Base-by-base conservation (phyloP, 2,888 invertebrate genomes). In the Mamestra brassicae region DNA sequence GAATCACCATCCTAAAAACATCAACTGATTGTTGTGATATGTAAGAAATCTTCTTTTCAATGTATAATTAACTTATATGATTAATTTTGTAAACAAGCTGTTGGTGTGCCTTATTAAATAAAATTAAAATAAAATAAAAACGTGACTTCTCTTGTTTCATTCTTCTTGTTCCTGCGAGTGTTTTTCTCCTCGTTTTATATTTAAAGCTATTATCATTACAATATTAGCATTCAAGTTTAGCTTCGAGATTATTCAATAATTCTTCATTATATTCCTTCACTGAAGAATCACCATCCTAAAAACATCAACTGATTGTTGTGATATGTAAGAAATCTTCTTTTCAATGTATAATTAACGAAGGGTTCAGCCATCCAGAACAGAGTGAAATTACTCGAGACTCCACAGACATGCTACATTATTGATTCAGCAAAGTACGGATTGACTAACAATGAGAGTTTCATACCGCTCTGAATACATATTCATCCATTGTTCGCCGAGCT, bases 401-500 rank as follows among this genome's bases (percentile, higher is more conserved):
- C 78, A 74, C 67, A 74, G 78, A 60, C 77, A 61, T 45, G 74
- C 71, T 80, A 69, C 66, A 60, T 62, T 69, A 81, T 80, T 76
- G 78, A 81, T 81, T 78, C 70, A 78, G 47, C 71, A 68, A 67
- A 70, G 74, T 74, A 81, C 78, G 68, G 70, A 78, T 78, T 81
- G 81, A 81, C 67, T 81, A 81, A 78, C 68, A 81, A 81, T 74
- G 74, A 77, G 76, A 70, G 54, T 55, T 78, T 78, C 78, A 81
- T 81, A 70, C 64, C 60, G 60, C 65, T 76, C 68, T 61, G 70
- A 78, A 81, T 81, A 78, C 72, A 74, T 78, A 79, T 81, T 79
- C 79, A 82, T 79, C 81, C 79, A 81, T 79, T 79, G 69, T 82
- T 82, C 70, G 34, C 68, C 26, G 57, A 76, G 70, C 76, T 63